A percentile compares a stretch with the other conserved stretches of the same genome.
These are phyloP conservation scores for Gibbula magus DNA, from an alignment of 2,888 invertebrate genomes.

Conservation along the genomic window DNA sequence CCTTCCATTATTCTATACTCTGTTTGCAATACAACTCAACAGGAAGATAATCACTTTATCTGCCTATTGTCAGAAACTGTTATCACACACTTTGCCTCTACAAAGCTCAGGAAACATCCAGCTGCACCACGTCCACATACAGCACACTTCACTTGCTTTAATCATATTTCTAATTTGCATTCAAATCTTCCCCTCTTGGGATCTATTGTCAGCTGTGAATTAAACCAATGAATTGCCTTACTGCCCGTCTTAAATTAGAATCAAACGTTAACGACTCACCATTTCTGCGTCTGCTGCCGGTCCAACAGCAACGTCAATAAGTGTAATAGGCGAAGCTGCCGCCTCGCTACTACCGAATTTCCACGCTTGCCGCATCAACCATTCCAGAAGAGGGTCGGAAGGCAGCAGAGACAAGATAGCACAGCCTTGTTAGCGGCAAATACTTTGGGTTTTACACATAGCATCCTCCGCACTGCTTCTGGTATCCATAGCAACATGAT, in stretches of 20 bases:
- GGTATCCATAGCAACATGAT: conserved; percentile 7
- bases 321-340: neutral
- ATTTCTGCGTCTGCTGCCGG: neutral
- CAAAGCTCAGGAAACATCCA: no score
- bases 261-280: neutral
- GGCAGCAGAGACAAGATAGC: neutral
- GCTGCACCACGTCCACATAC: no score
- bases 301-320: neutral
- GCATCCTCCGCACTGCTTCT: neutral
- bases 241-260: neutral
- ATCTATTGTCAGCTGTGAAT: no score
- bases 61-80: no score
- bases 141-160: no score
- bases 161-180: no score
- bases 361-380: neutral
- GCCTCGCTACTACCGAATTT: neutral
- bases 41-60: no score
- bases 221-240: no score
- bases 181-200: no score
- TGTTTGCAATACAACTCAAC: no score
- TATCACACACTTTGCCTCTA: no score
- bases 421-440: conserved; percentile 2
- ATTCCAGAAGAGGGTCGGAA: neutral
- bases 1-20: no score
- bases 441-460: conserved; percentile 1